phyloP scores from a whole-genome alignment of 2,888 invertebrate genomes.

The Eremobia ochroleuca region DNA sequence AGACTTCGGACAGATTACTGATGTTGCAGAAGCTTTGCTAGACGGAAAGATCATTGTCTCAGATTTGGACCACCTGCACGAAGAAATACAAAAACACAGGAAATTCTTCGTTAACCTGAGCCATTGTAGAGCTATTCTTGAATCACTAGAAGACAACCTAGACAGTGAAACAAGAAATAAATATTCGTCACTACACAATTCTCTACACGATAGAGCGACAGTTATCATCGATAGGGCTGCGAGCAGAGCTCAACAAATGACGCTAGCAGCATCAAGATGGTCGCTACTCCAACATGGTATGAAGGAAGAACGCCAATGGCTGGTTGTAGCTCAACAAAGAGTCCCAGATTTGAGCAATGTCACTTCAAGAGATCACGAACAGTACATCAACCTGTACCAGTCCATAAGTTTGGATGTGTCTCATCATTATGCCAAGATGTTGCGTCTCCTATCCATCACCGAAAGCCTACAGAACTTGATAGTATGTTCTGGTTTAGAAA shows the following conservation, averaged over 20 bases:
- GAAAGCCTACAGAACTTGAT: slow-evolving; percentile 94
- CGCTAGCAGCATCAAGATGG: slow-evolving; percentile 96
- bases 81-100: slow-evolving; percentile 97
- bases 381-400: slow-evolving; percentile 96
- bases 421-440: slow-evolving; percentile 95
- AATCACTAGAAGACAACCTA: slow-evolving; percentile 96
- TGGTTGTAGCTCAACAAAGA: slow-evolving; percentile 95
- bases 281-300: slow-evolving; percentile 95
- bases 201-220: slow-evolving; percentile 94
- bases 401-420: slow-evolving; percentile 95
- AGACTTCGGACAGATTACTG: slow-evolving; percentile 96
- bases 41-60: slow-evolving; percentile 94
- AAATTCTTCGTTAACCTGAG: slow-evolving; percentile 97
- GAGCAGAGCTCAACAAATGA: slow-evolving; percentile 95
- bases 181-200: slow-evolving; percentile 94
- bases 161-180: slow-evolving; percentile 95
- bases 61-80: slow-evolving; percentile 95
- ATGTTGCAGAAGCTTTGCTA: slow-evolving; percentile 95
- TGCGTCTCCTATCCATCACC: slow-evolving; percentile 94
- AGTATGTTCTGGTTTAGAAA: slow-evolving; percentile 94
- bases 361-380: slow-evolving; percentile 96
- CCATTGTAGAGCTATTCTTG: slow-evolving; percentile 96
- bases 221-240: slow-evolving; percentile 95
- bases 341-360: slow-evolving; percentile 95
- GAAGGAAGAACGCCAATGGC: slow-evolving; percentile 96